Base-by-base conservation (phyloP, 2,888 invertebrate species). In the Tenodera sinensis region DNA sequence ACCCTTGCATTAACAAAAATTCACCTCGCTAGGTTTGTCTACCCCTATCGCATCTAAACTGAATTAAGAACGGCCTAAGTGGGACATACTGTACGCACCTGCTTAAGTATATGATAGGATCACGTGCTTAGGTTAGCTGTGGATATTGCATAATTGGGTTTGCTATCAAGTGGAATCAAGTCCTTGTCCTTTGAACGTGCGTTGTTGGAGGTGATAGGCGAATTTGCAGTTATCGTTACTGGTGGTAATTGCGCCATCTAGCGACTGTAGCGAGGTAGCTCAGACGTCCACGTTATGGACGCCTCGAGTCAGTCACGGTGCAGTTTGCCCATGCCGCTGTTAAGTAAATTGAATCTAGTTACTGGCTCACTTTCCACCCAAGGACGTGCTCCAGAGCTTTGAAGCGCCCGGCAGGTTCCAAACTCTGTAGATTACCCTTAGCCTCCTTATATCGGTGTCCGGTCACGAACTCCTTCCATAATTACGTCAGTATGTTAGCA, bases 391-490 rank as follows among this genome's bases (percentile, higher is more conserved):
- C 54, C 20, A 71, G 54, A 71, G 54, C 54, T 71, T 71, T 71
- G 54, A 71, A 71, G 54, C 54, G 54, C 54, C 54, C 20, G 54
- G 54, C 54, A 71, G 54, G 54, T 71, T 71, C 54, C 54, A 71
- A 71, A 71, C n/a, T 54, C 28, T 54, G 54, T 42, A 81, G 14
- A 71, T 28, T 28, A 81, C 81, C 86, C 86, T 15, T 81, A 86
- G 25, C 71, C 81, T 86, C 81, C 28, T 54, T 85, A 47, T 54
- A 20, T 28, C 14, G 54, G 81, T 54, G 86, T 81, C 86, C 54
- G 28, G 86, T 86, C 86, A 86, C 86, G 86, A 86, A 28, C 86
- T 81, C 28, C 71, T 20, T 28, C 54, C 54, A 81, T 86, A 86
- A 86, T 86, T 86, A 15, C 86, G 81, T 86, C 86, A 85, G 9